Base-by-base conservation (phyloP, 2,888 invertebrate species). In the Agrochola macilenta region DNA sequence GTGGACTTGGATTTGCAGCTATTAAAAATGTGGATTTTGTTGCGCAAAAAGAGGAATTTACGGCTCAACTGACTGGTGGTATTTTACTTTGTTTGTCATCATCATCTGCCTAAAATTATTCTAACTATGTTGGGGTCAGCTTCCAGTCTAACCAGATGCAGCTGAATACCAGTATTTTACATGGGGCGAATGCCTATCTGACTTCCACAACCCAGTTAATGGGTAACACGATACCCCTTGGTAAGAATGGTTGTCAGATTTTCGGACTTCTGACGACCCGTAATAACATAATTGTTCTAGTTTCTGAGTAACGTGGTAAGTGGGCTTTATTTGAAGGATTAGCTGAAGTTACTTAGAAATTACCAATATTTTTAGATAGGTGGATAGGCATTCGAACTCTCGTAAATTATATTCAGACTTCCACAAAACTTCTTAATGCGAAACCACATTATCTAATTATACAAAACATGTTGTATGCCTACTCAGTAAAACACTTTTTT, bases 401-500 rank as follows among this genome's bases (percentile, higher is more conserved):
- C 0, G 9, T 49, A 46, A 20, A 49, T 39, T 30, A 39, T 23
- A 49, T 43, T 8, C 4, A 8, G 20, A 17, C 43, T 43, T 2
- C 26, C 7, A n/a, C 5, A 65, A 23, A 23, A 0, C 0, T 5
- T 26, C 5, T 46, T 1, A 9, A 35, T 58, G 11, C 5, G n/a
- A 54, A 69, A 69, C 20, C 43, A 12, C 43, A 60, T 20, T 69
- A 60, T 60, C 35, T 54, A 52, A 71, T 68, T 60, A 54, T 5
- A 17, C 23, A 70, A 71, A 74, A 46, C 11, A 70, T 71, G 71
- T 63, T 35, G 43, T 26, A 69, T 46, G 57, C 26, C 52, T 70
- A 61, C 79, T n/a, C 52, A 49, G 54, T 60, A 49, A 82, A 82
- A 61, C 69, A 86, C 78, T 66, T 70, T 64, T 70, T 57, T 58